Base-by-base conservation (phyloP, 2,113 vertebrate genomes). In the Rhynchopsitta pachyrhyncha region DNA sequence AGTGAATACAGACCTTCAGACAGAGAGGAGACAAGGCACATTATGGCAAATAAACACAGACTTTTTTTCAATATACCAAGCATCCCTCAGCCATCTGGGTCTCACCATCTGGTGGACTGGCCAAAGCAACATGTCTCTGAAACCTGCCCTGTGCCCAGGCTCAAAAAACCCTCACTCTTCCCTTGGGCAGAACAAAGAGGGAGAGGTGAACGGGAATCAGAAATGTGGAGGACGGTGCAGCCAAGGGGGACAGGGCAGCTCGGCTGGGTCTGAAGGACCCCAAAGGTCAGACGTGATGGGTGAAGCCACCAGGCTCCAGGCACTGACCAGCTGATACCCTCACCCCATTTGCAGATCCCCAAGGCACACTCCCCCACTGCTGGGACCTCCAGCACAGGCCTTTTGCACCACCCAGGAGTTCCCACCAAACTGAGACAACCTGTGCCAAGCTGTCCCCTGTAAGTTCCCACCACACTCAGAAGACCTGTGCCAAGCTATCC, bases 141-240 rank as follows among this genome's bases (percentile, higher is more conserved):
- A 73, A 66, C 9, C 20, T 44, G 24, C 11, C 27, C 15, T 39
- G 23, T 20, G 27, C 29, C 42, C 66, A 50, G 1, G 1, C 17
- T 35, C 12, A 11, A 25, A 42, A 82, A 82, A 68, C 68, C 11
- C 44, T 55, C 25, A 18, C 6, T n/a, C 25, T 47, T 29, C 7
- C 25, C 19, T 50, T 42, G 14, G 39, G 12, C 29, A 42, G 9
- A 67, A 27, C 10, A 24, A 37, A 44, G 17, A 66, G 4, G 2
- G 27, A 70, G 25, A 50, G 7, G 3, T 20, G 66, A 55, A 46
- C 0, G 0, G 22, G 33, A 71, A 23, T 13, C 44, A 64, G 44
- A n/a, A 41, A 39, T 4, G 29, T 0, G 1, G 25, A 33, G 7
- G 13, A 20, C 9, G 12, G n/a, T 0, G 1, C 28, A 73, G 17